Evolutionary conservation across 2,888 invertebrate genomes (phyloP), one percentile per base, ranked within the genome.

Genomic region (Automeris io): DNA sequence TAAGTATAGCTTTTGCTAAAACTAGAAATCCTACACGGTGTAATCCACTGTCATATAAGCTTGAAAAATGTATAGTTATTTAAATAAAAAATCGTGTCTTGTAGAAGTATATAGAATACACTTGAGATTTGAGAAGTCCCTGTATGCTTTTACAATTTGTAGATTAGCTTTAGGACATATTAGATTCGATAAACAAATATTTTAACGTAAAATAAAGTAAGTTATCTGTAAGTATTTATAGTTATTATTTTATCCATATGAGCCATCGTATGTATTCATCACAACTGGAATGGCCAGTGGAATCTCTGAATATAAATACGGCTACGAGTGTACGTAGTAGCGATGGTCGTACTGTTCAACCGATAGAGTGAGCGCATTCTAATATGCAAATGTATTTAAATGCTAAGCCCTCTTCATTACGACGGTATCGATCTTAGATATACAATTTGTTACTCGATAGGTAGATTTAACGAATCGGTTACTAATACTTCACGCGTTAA

Each of bases 381-480:
- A 83, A 80, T 82, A 86, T 86, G 86, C 86, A 81, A 86, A 86
- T 86, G 78, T 86, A 85, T 86, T 86, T 83, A 86, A 86, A 86
- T 86, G 76, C 70, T 79, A 75, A 83, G 78, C 80, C 83, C 82
- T 85, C 85, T 86, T 86, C 85, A 85, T 85, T 86, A 85, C 83
- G 70, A 61, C 67, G 66, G 77, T 78, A 85, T 86, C 83, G 86
- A 85, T 85, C 85, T 86, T 67, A 85, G 83, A 82, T 85, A 85
- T 72, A 82, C 82, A 83, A 85, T 83, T 85, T 83, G 83, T 86
- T 81, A 80, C 74, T 65, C 65, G 81, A 83, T 83, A 83, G 77
- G 74, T 73, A 64, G 64, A 69, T 65, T 70, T 67, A 70, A 72
- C 73, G 71, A 79, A 77, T 79, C 73, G 70, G 58, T 68, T 61